These are phyloP conservation scores for Leucoraja ocellata DNA, from an alignment of 2,797 vertebrate genomes.

Conservation along the genomic window DNA sequence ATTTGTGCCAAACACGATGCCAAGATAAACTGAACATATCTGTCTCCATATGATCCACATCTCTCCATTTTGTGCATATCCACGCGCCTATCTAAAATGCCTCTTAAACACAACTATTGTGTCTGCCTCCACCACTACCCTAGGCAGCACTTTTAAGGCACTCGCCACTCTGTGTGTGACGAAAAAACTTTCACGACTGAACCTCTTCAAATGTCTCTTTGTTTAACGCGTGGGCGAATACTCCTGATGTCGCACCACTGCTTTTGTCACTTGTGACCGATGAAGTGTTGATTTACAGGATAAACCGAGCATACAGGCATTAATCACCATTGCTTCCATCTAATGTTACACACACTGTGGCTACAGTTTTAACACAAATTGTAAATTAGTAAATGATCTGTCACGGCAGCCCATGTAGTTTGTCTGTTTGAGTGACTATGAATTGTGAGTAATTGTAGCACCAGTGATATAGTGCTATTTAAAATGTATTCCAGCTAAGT, in stretches of 20 bases:
- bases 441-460: neutral
- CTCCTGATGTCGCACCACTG: neutral
- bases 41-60: too few species aligned
- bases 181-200: neutral
- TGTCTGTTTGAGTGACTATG: neutral
- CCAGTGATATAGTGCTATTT: neutral
- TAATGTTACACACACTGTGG: neutral
- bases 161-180: too few species aligned
- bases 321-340: neutral
- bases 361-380: neutral
- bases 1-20: too few species aligned
- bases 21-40: too few species aligned
- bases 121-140: too few species aligned
- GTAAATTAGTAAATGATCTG: slow-evolving; percentile 6
- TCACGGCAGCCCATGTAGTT: neutral
- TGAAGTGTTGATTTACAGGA: neutral
- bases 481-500: neutral
- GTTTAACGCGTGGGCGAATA: neutral
- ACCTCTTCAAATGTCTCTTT: neutral
- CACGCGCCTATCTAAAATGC: too few species aligned
- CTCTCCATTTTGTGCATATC: too few species aligned
- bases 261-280: neutral
- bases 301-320: neutral
- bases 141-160: too few species aligned
- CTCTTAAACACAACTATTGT: too few species aligned